These are phyloP conservation scores for Uropetala carovei DNA, from an alignment of 2,888 invertebrate genomes.

Conservation along the genomic window DNA sequence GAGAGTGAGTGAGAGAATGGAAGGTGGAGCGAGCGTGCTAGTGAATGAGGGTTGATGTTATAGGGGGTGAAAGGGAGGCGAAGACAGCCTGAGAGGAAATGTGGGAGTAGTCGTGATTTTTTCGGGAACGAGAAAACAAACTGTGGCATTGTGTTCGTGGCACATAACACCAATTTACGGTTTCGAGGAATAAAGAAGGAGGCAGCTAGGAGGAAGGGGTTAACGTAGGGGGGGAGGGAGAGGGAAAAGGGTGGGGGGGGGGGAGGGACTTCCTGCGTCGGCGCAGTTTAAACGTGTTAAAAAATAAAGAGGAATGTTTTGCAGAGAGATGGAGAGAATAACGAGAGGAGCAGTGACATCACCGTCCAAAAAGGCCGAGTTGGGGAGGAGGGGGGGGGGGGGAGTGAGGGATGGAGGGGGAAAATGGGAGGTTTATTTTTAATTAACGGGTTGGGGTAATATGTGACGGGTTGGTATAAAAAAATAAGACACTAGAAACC, in stretches of 20 bases:
- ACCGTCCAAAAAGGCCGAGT: background rate
- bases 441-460: background rate
- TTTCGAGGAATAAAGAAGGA: constrained; percentile 28
- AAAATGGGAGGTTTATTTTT: background rate
- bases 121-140: constrained; percentile 25
- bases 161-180: constrained; percentile 32
- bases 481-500: background rate
- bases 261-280: background rate
- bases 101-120: constrained; percentile 13
- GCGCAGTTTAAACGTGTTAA: constrained; percentile 25
- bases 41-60: background rate
- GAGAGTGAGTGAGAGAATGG: background rate
- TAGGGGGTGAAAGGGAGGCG: background rate
- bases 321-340: background rate
- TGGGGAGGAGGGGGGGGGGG: no score
- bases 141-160: constrained; percentile 18
- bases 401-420: background rate
- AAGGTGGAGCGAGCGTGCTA: background rate
- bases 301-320: constrained; percentile 26
- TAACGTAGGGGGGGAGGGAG: background rate
- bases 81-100: background rate
- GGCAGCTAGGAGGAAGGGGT: background rate
- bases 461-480: background rate
- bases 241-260: background rate
- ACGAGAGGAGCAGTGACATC: constrained; percentile 26